Evolutionary conservation across 2,888 invertebrate species (phyloP).

Genomic region (Digitonthophagus gazella): DNA sequence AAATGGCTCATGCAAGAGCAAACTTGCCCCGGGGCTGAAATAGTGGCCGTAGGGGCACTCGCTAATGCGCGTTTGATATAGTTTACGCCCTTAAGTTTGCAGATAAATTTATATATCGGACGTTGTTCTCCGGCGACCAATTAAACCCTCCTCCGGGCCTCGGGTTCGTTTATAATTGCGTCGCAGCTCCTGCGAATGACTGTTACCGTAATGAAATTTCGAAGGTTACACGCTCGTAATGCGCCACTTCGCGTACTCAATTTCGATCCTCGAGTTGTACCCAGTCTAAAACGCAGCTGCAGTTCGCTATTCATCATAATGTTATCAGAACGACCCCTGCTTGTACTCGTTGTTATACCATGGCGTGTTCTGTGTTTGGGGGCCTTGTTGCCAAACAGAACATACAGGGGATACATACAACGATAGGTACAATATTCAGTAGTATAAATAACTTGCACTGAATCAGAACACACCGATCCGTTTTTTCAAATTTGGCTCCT

Average conservation of each 20-base stretch:
- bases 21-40: constrained; percentile 34
- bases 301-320: neutral
- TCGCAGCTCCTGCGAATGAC: neutral
- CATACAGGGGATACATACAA: neutral
- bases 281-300: neutral
- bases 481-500: too few species aligned
- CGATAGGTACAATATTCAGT: too few species aligned
- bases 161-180: neutral
- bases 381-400: neutral
- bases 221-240: neutral
- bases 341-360: neutral
- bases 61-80: neutral
- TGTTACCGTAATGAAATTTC: neutral
- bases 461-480: too few species aligned
- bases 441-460: neutral
- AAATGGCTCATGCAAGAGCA: constrained; percentile 52
- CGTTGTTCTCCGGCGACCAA: neutral
- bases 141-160: neutral
- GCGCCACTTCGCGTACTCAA: neutral
- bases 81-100: neutral
- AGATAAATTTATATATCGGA: neutral
- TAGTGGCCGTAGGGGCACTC: neutral
- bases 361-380: neutral
- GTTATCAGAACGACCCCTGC: neutral
- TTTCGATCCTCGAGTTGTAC: neutral